Conservation (phyloP, 2,113 vertebrate genomes). For the Dipodomys merriami region DNA sequence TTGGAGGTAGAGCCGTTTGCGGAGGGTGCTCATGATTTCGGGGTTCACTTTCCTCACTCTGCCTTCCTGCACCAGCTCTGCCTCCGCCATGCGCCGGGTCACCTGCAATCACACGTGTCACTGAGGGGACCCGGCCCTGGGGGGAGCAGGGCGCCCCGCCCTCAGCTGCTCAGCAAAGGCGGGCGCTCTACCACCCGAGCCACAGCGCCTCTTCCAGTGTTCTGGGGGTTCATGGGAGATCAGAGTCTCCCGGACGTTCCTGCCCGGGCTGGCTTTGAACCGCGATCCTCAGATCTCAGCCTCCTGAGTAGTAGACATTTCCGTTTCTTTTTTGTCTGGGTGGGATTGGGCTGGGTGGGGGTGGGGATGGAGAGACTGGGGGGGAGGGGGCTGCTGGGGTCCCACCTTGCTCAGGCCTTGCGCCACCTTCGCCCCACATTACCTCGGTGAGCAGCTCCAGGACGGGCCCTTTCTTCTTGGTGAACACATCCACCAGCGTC, state of each 20-base stretch:
- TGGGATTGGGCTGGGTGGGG: background rate
- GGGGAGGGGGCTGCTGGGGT: background rate
- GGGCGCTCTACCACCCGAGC: no score
- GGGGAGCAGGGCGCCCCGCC: no score
- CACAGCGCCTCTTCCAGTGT: no score
- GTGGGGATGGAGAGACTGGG: background rate
- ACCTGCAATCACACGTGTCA: slow-evolving; percentile 49
- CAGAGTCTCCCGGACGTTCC: no score
- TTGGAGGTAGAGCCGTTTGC: slow-evolving; percentile 73
- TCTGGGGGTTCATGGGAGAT: no score
- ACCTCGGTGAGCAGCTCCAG: slow-evolving; percentile 75
- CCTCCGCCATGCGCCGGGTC: slow-evolving; percentile 72
- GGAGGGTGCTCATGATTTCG: slow-evolving; percentile 77
- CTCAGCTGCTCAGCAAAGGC: no score
- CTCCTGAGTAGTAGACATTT: background rate
- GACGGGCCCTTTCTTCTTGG: background rate
- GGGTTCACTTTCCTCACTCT: slow-evolving; percentile 72
- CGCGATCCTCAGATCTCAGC: no score
- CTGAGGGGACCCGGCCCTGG: no score
- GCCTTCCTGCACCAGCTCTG: slow-evolving; percentile 71
- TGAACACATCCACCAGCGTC: slow-evolving; percentile 69
- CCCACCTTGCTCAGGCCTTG: background rate
- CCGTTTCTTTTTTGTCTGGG: background rate
- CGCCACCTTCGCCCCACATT: background rate
- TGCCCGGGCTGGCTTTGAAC: no score